Conservation (phyloP, 2,113 vertebrate genomes). For the Bujurquina vittata region DNA sequence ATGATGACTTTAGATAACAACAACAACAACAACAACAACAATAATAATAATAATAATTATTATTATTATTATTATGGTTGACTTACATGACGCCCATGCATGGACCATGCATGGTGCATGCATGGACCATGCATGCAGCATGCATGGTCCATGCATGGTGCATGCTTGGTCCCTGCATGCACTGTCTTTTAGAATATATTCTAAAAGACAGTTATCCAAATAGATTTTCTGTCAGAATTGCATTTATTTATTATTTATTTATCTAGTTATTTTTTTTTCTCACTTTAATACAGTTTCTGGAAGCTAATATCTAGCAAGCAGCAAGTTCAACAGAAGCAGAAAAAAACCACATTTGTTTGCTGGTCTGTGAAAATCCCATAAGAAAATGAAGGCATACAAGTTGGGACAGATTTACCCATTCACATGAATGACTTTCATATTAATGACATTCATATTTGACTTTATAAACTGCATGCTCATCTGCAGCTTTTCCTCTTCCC, state of each 20-base stretch:
- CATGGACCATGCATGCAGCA: too few species aligned
- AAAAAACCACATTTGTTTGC: accelerated
- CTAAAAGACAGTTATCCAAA: neutral
- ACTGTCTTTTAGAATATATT: neutral
- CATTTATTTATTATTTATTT: neutral
- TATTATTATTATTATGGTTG: too few species aligned
- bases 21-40: too few species aligned
- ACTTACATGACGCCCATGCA: too few species aligned
- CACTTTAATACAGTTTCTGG: neutral
- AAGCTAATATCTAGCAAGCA: accelerated
- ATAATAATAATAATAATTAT: too few species aligned
- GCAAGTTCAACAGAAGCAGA: neutral
- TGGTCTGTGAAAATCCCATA: neutral
- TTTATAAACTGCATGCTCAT: neutral
- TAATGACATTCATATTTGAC: too few species aligned
- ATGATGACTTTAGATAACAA: neutral
- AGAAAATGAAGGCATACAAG: neutral
- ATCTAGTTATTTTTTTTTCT: neutral
- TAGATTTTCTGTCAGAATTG: too few species aligned
- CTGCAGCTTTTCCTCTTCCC: accelerated
- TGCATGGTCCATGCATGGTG: too few species aligned
- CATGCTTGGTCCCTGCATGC: too few species aligned
- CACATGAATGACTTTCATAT: too few species aligned
- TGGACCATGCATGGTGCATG: too few species aligned
- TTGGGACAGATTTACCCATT: too few species aligned